Evolutionary conservation across 1,140 invertebrate species (phyloP).

Genomic region (Drosophila pachea): DNA sequence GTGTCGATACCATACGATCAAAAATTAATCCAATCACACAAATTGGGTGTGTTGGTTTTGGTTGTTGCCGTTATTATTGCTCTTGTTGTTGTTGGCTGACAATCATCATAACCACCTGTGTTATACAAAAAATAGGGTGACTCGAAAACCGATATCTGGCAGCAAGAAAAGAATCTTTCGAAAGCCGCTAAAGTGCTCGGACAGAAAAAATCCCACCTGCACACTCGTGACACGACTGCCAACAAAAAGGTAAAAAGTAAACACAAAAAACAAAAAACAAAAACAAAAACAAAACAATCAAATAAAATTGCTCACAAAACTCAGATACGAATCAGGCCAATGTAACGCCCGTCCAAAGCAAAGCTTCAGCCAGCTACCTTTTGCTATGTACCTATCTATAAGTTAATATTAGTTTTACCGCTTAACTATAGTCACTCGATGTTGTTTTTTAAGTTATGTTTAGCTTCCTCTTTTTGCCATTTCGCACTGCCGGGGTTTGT

Average conservation of each 20-base stretch:
- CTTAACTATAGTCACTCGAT: too few relatives aligned
- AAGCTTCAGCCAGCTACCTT: constrained; percentile 12
- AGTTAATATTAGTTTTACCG: constrained; percentile 14
- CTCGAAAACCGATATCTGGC: constrained; percentile 79
- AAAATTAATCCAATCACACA: constrained; percentile 32
- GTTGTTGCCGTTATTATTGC: constrained; percentile 39
- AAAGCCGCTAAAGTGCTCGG: constrained; percentile 79
- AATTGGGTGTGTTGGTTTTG: constrained; percentile 32
- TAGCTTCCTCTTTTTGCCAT: constrained; percentile 27
- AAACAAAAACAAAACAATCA: constrained; percentile 18
- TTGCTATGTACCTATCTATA: background rate
- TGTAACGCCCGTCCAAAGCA: constrained; percentile 19
- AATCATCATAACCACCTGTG: constrained; percentile 59
- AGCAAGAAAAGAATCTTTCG: constrained; percentile 80
- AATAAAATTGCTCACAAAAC: constrained; percentile 8
- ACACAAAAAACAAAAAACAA: constrained; percentile 22
- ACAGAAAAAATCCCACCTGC: constrained; percentile 79
- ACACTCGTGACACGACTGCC: constrained; percentile 78
- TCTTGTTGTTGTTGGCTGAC: constrained; percentile 36
- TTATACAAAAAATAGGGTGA: constrained; percentile 73
- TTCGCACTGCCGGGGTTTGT: constrained; percentile 43
- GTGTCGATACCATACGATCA: constrained; percentile 4
- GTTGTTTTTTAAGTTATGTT: constrained; percentile 29
- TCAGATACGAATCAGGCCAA: constrained; percentile 29
- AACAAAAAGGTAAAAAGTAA: constrained; percentile 78